Percentiles rank a stretch among this genome's conserved stretches.
phyloP scores from a whole-genome alignment of 1,140 invertebrate genomes.

The Bombus confusus region DNA sequence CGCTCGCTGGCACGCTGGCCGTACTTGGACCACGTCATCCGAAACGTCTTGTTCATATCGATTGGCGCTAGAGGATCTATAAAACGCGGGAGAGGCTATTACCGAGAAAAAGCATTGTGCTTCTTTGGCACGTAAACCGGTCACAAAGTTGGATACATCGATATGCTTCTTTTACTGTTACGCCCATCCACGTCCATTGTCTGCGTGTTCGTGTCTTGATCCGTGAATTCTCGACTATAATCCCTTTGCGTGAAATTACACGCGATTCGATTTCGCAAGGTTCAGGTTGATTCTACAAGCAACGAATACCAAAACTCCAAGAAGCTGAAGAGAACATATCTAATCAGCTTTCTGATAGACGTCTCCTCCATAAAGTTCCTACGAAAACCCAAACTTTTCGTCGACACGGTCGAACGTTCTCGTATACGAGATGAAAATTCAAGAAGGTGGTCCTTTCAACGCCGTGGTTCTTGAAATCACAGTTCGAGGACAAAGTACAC shows the following conservation, averaged over 20 bases:
- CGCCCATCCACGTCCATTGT: neutral
- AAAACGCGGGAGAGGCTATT: conserved; percentile 54
- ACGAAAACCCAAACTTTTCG: neutral
- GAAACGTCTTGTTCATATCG: conserved; percentile 58
- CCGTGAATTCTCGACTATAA: neutral
- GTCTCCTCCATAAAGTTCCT: neutral
- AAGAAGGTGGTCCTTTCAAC: neutral
- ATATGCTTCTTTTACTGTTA: conserved; percentile 1
- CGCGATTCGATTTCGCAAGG: neutral
- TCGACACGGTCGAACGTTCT: neutral
- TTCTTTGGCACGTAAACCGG: conserved; percentile 42
- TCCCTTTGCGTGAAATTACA: neutral
- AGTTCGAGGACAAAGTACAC: neutral
- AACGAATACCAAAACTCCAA: neutral
- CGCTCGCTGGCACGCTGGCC: conserved; percentile 13
- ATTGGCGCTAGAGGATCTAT: conserved; percentile 57
- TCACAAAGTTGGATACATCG: conserved; percentile 28
- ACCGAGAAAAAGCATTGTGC: conserved; percentile 27
- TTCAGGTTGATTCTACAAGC: neutral
- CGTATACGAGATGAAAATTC: conserved; percentile 6
- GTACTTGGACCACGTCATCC: conserved; percentile 50
- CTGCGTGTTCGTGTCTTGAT: neutral
- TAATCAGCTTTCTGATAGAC: neutral
- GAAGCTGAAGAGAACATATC: neutral
- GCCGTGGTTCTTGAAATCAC: neutral